Base-by-base conservation (phyloP, 2,113 vertebrate species). In the Halichoerus grypus region DNA sequence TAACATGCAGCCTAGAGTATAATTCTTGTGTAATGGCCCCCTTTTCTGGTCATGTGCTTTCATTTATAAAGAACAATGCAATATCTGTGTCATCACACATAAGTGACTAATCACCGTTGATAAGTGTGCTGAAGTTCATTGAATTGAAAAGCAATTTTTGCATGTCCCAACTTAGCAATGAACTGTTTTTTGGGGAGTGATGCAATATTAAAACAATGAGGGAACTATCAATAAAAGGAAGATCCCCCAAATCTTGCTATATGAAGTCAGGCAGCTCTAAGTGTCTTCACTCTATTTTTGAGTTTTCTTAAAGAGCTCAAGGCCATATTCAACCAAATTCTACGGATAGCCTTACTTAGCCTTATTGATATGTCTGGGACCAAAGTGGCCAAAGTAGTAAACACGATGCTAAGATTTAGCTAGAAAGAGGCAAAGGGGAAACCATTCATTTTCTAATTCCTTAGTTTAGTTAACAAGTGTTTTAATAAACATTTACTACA, bases 31-130 rank as follows among this genome's bases (percentile, higher is more conserved):
- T 74, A 97, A 94, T 94, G 53, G 39, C 36, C 15, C 39, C 33
- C 3, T 76, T 97, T 96, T 72, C 95, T 96, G 61, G 46, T 97
- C 93, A 84, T 55, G 63, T 74, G 53, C 55, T 94, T 82, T 98
- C 69, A 87, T 87, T 97, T 89, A 79, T 18, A 72, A 96, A 79
- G 61, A 95, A 74, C 10, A 71, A 82, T n/a, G n/a, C 55, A 28
- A 55, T 65, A 21, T 96, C 74, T 77, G n/a, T 90, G 49, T 22
- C 69, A 55, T 95, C 33, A 49, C n/a, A 67, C 19, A 5, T 33
- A 94, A 77, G 55, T 53, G 53, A n/a, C 61, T 79, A 87, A 55
- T 90, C 21, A 28, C 13, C 19, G 36, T 31, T 80, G 61, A 94
- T 79, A 22, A 46, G 61, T 71, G 5, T 21, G 18, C 31, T 36